phyloP scores from a whole-genome alignment of 2,113 vertebrate genomes.

The Antennarius striatus region DNA sequence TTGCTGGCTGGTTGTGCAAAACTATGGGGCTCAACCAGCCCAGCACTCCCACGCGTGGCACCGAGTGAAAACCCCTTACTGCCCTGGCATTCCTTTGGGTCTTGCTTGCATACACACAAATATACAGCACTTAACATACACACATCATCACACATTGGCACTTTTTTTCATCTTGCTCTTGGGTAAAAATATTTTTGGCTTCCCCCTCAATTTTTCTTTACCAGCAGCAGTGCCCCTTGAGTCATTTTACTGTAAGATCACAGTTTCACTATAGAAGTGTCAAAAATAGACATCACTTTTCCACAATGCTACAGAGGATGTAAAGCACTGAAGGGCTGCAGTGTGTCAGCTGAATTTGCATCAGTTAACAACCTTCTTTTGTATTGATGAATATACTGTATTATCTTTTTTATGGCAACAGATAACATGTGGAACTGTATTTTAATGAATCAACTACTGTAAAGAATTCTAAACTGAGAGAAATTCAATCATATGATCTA shows the following conservation, averaged over 20 bases:
- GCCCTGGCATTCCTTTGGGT: conserved; percentile 44
- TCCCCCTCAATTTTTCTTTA: conserved; percentile 47
- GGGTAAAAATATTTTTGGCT: conserved; percentile 46
- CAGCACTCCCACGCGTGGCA: conserved; percentile 90
- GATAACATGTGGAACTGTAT: conserved; percentile 50
- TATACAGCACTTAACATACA: conserved; percentile 42
- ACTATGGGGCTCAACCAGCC: conserved; percentile 94
- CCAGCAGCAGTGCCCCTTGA: conserved; percentile 61
- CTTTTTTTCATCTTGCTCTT: conserved; percentile 59
- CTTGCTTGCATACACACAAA: conserved; percentile 58
- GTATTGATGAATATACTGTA: conserved; percentile 70
- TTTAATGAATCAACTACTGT: conserved; percentile 57
- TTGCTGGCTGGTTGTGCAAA: conserved; percentile 93
- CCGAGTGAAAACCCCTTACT: conserved; percentile 74
- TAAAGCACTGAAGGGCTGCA: conserved; percentile 68
- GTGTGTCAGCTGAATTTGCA: conserved; percentile 52
- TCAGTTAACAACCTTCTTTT: conserved; percentile 60
- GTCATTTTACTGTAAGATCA: conserved; percentile 63
- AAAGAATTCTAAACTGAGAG: conserved; percentile 14
- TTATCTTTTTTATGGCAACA: conserved; percentile 65
- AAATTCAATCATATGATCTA: conserved; percentile 15
- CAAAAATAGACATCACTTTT: conserved; percentile 53
- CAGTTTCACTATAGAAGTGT: conserved; percentile 63
- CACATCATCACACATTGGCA: conserved; percentile 53
- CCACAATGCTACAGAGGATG: conserved; percentile 50